These are phyloP conservation scores for Acipenser ruthenus DNA, from an alignment of 2,797 vertebrate genomes.

Conservation along the genomic window DNA sequence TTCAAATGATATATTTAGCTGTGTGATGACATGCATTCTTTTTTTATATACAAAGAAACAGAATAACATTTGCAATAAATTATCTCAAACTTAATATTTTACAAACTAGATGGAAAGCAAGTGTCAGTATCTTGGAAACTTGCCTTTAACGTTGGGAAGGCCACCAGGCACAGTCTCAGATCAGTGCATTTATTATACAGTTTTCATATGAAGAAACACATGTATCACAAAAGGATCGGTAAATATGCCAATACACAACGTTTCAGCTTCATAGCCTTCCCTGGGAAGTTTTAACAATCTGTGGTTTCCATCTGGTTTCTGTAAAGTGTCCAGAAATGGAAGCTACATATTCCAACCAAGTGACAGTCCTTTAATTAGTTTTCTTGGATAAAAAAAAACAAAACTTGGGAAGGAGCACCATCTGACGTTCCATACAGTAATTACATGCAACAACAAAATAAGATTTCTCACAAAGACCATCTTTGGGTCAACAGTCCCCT, in stretches of 20 bases:
- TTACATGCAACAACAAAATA: background rate
- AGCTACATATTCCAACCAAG: background rate
- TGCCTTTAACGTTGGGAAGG: too few species aligned
- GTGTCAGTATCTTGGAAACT: too few species aligned
- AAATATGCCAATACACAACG: background rate
- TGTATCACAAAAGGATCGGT: background rate
- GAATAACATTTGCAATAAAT: too few species aligned
- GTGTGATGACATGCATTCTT: too few species aligned
- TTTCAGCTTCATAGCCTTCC: background rate
- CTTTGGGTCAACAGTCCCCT: background rate
- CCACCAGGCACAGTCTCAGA: too few species aligned
- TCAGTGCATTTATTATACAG: too few species aligned
- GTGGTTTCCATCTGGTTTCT: background rate
- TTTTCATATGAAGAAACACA: background rate
- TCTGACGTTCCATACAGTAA: background rate
- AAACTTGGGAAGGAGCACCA: slow-evolving; percentile 7
- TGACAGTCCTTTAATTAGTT: slow-evolving; percentile 8
- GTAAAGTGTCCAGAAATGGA: background rate
- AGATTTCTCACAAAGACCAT: background rate
- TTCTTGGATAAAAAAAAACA: slow-evolving; percentile 8
- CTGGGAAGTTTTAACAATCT: background rate
- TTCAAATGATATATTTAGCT: too few species aligned
- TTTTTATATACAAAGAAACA: too few species aligned
- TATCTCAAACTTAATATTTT: too few species aligned
- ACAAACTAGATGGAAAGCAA: too few species aligned